Base-by-base conservation (phyloP, 2,888 invertebrate species). In the Aproaerema taeniolella region DNA sequence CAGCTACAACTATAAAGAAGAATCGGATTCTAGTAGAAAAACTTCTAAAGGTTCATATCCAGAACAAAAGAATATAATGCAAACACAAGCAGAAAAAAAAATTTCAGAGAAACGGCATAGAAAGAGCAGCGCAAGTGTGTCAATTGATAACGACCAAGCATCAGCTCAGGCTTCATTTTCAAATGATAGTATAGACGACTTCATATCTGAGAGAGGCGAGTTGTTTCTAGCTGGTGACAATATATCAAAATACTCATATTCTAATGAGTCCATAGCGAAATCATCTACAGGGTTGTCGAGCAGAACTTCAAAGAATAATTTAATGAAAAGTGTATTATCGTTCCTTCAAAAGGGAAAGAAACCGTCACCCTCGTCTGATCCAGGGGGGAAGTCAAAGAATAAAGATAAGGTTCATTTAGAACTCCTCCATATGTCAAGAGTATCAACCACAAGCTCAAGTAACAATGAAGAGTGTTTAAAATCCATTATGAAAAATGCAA, bases 181-280 rank as follows among this genome's bases (percentile, higher is more conserved):
- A 0, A 80, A 82, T 13, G 83, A 85, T 40, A 79, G 80, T 0
- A 64, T 82, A 2, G 85, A 85, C 9, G 82, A 83, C 31, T 73
- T 68, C 10, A 39, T 85, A 8, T 78, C 77, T 0, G 76, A 82
- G 50, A 52, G 72, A 14, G 76, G 79, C 0, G 53, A 76, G 29
- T 45, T 66, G 1, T 71, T 63, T 12, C 38, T 71, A 1, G 55
- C 58, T 1, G 70, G 65, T 0, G 77, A 78, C 16, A 62, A 71
- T 24, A 45, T 66, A 2, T 76, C 78, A 0, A 78, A 70, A 47
- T 76, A 71, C 29, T 66, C 77, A 0, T 66, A 70, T 31, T 54
- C 58, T 0, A 55, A 53, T 8, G 49, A 53, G 0, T 70, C 75
- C 8, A 53, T 50, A 0, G 53, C 51, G 0, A 63, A 61, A 14